These are phyloP conservation scores for Ctenosaura bakeri DNA, from an alignment of 2,797 vertebrate genomes.

Conservation along the genomic window DNA sequence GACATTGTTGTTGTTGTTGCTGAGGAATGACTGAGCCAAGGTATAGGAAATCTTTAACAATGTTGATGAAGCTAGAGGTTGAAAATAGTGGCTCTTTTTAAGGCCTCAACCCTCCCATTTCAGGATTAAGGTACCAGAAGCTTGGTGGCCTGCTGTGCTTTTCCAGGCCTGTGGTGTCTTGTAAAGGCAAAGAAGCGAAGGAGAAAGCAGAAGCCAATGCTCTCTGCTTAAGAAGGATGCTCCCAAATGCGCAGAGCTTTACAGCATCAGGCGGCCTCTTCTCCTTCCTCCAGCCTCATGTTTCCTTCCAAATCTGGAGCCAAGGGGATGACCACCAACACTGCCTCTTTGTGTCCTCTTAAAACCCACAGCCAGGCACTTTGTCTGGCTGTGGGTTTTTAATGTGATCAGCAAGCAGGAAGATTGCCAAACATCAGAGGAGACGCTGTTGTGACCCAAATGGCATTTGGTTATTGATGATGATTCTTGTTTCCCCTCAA, in stretches of 20 bases:
- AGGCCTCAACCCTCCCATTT: not conserved
- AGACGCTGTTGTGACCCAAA: slow-evolving; percentile 13
- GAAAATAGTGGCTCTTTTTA: not conserved
- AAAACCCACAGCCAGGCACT: not conserved
- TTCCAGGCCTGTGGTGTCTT: not conserved
- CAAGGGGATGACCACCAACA: not conserved
- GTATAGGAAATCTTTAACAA: too few species aligned
- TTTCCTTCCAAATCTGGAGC: not conserved
- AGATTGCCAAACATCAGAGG: slow-evolving; percentile 27
- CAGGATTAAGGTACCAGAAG: not conserved
- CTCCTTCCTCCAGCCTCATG: not conserved
- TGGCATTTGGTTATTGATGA: slow-evolving; percentile 45
- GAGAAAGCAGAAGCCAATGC: not conserved
- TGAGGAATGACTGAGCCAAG: too few species aligned
- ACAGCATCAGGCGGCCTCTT: too few species aligned
- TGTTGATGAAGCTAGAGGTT: not conserved
- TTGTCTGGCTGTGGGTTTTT: too few species aligned
- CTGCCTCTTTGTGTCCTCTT: not conserved
- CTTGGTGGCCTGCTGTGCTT: not conserved
- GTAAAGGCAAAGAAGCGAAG: not conserved
- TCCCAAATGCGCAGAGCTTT: not conserved
- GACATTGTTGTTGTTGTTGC: too few species aligned
- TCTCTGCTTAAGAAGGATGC: not conserved
- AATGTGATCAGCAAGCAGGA: too few species aligned
- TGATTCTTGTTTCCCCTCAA: not conserved